Percentiles rank a stretch among this genome's conserved stretches.
phyloP scores from a whole-genome alignment of 2,888 invertebrate species.

The Seira musarum region DNA sequence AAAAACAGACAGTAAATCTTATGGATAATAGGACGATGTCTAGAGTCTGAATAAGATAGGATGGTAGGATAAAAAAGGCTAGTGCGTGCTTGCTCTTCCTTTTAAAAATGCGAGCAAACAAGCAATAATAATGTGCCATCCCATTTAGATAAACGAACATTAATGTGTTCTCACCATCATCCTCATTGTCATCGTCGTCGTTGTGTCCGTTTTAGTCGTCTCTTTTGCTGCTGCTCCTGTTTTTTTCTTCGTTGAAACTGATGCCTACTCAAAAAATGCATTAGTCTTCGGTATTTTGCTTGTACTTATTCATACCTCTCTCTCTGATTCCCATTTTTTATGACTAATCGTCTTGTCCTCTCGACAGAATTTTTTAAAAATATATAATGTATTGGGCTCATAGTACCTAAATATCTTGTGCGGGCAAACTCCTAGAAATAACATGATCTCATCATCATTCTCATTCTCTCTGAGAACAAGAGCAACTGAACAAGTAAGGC shows the following conservation, averaged over 20 bases:
- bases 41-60: background rate
- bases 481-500: background rate
- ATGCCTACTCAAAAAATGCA: conserved; percentile 1
- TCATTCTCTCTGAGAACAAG: background rate
- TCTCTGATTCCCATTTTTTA: background rate
- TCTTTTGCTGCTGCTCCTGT: background rate
- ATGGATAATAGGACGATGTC: background rate
- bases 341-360: conserved; percentile 43
- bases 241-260: background rate
- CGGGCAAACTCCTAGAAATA: background rate
- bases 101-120: conserved; percentile 7
- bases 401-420: conserved; percentile 16
- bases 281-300: background rate
- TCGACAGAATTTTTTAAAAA: conserved; percentile 38
- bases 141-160: conserved; percentile 53
- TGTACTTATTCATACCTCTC: background rate
- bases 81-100: background rate
- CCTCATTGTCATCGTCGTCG: conserved; percentile 17
- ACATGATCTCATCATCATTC: too few species aligned
- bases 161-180: conserved; percentile 43
- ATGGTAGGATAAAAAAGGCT: background rate
- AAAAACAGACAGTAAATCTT: background rate
- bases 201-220: conserved; percentile 19
- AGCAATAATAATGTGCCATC: conserved; percentile 37
- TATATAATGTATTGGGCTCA: background rate